These are phyloP conservation scores for Anser cygnoides DNA, from an alignment of 2,113 vertebrate genomes.

Conservation along the genomic window DNA sequence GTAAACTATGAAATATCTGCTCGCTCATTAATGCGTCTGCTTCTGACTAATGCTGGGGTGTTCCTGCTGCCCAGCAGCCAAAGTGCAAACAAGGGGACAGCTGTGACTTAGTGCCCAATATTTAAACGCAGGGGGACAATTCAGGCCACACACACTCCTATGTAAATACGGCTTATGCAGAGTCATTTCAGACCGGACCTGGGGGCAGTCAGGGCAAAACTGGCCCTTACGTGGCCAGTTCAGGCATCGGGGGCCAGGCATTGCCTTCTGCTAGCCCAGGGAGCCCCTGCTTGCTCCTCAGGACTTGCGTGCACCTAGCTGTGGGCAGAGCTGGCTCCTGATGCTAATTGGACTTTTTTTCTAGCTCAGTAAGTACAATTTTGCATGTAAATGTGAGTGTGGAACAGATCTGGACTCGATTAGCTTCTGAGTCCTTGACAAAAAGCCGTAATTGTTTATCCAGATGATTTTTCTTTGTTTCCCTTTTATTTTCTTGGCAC, in stretches of 20 bases:
- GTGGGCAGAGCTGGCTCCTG: slow-evolving; percentile 14
- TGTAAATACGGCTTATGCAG: slow-evolving; percentile 28
- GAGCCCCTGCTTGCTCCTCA: neutral
- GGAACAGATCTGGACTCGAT: slow-evolving; percentile 63
- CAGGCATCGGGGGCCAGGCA: neutral
- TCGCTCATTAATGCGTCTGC: slow-evolving; percentile 9
- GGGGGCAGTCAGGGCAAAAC: neutral
- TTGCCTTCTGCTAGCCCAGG: neutral
- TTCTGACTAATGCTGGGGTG: slow-evolving; percentile 53
- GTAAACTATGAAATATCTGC: neutral
- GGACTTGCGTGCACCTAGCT: neutral
- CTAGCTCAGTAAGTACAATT: slow-evolving; percentile 20
- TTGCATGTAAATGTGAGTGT: slow-evolving; percentile 54
- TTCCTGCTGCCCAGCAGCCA: slow-evolving; percentile 41
- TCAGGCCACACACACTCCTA: slow-evolving; percentile 49
- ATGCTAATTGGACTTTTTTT: slow-evolving; percentile 40
- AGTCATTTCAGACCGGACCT: neutral
- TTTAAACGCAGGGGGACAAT: slow-evolving; percentile 41
- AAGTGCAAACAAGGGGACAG: slow-evolving; percentile 58
- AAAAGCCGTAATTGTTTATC: slow-evolving; percentile 62
- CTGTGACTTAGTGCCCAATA: slow-evolving; percentile 55
- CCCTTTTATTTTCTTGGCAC: neutral
- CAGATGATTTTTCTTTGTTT: slow-evolving; percentile 61
- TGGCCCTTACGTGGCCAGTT: neutral
- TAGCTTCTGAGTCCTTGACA: slow-evolving; percentile 56